phyloP scores from a whole-genome alignment of 2,797 vertebrate species.

The Ceryle rudis region DNA sequence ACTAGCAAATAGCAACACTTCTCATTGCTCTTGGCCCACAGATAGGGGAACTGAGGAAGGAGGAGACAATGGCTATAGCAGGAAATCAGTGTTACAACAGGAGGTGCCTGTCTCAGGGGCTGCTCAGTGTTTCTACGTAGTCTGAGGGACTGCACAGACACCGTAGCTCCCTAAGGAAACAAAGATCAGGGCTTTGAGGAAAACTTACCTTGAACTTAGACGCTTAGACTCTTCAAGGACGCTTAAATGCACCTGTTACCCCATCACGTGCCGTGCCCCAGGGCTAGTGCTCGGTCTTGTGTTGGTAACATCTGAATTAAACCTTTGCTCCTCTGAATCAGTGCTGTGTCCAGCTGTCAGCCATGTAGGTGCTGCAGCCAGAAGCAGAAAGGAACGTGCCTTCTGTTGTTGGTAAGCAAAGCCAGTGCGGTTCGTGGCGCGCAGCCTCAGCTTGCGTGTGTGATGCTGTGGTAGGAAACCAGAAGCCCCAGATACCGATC shows the following conservation, averaged over 20 bases:
- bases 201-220: background rate
- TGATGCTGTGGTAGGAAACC: background rate
- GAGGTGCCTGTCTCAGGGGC: background rate
- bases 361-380: background rate
- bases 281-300: background rate
- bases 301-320: background rate
- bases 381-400: background rate
- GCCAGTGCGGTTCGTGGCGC: background rate
- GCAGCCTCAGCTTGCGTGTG: background rate
- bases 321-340: background rate
- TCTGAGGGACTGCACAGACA: background rate
- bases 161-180: background rate
- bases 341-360: background rate
- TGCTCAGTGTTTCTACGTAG: background rate
- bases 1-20: rapidly evolving
- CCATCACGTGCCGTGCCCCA: background rate
- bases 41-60: background rate
- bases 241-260: background rate
- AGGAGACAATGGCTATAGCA: background rate
- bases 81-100: rapidly evolving
- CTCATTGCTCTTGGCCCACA: background rate
- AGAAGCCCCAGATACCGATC: background rate
- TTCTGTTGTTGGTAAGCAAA: background rate
- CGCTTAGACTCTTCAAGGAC: background rate
- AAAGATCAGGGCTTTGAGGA: background rate